Evolutionary conservation across 2,113 vertebrate species (phyloP).

Genomic region (Amblyopsis rosae): DNA sequence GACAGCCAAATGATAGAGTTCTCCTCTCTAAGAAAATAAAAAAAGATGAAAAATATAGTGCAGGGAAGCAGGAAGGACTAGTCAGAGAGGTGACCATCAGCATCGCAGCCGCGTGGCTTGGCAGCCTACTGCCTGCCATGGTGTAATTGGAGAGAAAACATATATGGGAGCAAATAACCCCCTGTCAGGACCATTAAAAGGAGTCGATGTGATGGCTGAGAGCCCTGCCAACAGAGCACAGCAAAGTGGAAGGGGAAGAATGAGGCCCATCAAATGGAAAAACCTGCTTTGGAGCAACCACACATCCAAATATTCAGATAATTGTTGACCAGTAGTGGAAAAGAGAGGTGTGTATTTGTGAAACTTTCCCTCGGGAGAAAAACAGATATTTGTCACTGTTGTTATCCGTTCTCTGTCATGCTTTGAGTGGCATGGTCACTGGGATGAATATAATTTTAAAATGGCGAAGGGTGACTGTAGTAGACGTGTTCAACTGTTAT

Average conservation of each 20-base stretch:
- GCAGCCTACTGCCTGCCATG: slow-evolving; percentile 77
- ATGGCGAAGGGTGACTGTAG: slow-evolving; percentile 55
- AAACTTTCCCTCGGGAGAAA: slow-evolving; percentile 48
- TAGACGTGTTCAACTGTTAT: slow-evolving; percentile 41
- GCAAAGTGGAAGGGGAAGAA: slow-evolving; percentile 77
- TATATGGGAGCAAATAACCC: slow-evolving; percentile 85
- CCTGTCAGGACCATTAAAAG: slow-evolving; percentile 84
- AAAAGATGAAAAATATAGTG: slow-evolving; percentile 82
- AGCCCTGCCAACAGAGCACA: slow-evolving; percentile 63
- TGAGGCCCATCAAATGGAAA: slow-evolving; percentile 75
- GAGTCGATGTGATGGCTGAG: slow-evolving; percentile 76
- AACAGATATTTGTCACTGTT: slow-evolving; percentile 44
- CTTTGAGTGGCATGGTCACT: slow-evolving; percentile 40
- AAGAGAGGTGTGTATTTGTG: slow-evolving; percentile 46
- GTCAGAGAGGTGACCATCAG: slow-evolving; percentile 82
- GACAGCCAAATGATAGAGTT: slow-evolving; percentile 80
- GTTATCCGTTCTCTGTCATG: slow-evolving; percentile 34
- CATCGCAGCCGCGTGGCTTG: slow-evolving; percentile 68
- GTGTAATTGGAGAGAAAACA: slow-evolving; percentile 84
- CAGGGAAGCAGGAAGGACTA: slow-evolving; percentile 75
- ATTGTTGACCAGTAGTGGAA: slow-evolving; percentile 67
- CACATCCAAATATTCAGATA: slow-evolving; percentile 75
- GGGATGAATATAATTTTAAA: slow-evolving; percentile 61
- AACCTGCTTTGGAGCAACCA: slow-evolving; percentile 53
- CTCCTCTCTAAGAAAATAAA: slow-evolving; percentile 61